A percentile compares a stretch with the other conserved stretches of the same genome.
Evolutionary conservation across 2,888 invertebrate species (phyloP).

Genomic region (Augiades crinisus): DNA sequence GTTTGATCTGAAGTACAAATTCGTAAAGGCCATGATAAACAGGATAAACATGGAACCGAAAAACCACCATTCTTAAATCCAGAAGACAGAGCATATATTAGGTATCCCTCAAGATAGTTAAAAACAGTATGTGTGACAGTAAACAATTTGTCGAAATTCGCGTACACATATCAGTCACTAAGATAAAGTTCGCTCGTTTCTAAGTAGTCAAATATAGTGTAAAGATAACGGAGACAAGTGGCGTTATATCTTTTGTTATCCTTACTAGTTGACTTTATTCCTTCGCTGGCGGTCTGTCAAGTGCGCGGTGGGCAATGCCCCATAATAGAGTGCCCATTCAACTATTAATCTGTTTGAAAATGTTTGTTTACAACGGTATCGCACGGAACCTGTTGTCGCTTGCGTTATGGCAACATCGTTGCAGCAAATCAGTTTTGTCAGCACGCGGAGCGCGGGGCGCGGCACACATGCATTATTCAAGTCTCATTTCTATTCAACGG

Average conservation of each 20-base stretch:
- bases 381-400: constrained; percentile 38
- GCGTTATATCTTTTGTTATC: background rate
- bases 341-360: constrained; percentile 21
- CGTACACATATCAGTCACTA: background rate
- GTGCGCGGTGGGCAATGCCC: constrained; percentile 5
- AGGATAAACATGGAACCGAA: no score
- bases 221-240: background rate
- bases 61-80: no score
- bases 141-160: background rate
- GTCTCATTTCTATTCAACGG: constrained; percentile 78
- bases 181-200: background rate
- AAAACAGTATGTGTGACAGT: background rate
- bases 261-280: background rate
- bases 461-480: constrained; percentile 75
- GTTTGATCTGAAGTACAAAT: no score
- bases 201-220: background rate
- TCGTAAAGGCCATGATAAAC: no score
- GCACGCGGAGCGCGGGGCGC: constrained; percentile 40
- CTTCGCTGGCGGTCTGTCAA: background rate
- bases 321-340: background rate
- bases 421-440: constrained; percentile 63
- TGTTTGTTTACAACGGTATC: constrained; percentile 36
- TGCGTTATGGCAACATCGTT: constrained; percentile 36
- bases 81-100: no score
- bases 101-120: no score